A percentile compares a stretch with the other conserved stretches of the same genome.
These are phyloP conservation scores for Onychostoma macrolepis DNA, from an alignment of 2,113 vertebrate genomes.

Conservation along the genomic window DNA sequence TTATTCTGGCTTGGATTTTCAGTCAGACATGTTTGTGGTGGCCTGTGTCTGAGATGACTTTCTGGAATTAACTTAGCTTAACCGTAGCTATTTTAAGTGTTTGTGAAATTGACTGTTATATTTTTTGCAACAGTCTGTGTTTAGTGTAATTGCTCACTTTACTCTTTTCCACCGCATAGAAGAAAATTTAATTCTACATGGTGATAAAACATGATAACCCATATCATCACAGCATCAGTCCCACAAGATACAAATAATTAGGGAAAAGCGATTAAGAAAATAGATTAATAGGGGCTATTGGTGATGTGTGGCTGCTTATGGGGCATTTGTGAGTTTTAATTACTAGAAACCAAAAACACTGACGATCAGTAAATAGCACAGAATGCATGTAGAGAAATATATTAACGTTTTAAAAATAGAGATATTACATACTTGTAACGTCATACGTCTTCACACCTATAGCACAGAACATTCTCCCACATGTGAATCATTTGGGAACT, in stretches of 20 bases:
- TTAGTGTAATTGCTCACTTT: neutral
- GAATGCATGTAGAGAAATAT: neutral
- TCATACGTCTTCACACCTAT: neutral
- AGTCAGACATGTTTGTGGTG: neutral
- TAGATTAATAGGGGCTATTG: neutral
- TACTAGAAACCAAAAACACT: neutral
- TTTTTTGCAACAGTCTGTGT: neutral
- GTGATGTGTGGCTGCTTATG: neutral
- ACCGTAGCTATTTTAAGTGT: neutral
- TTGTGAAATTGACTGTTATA: neutral
- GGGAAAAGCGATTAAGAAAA: neutral
- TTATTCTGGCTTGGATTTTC: neutral
- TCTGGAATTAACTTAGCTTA: neutral
- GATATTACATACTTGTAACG: neutral
- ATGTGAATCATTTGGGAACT: neutral
- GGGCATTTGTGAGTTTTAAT: neutral
- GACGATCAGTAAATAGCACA: neutral
- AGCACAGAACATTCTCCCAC: neutral
- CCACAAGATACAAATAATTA: neutral
- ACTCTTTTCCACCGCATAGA: neutral
- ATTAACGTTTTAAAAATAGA: neutral
- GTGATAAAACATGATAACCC: neutral
- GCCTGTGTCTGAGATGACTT: neutral
- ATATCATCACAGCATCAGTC: neutral
- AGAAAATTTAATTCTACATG: neutral